phyloP scores from a whole-genome alignment of 1,140 invertebrate genomes.

The Aleiodes sp. region DNA sequence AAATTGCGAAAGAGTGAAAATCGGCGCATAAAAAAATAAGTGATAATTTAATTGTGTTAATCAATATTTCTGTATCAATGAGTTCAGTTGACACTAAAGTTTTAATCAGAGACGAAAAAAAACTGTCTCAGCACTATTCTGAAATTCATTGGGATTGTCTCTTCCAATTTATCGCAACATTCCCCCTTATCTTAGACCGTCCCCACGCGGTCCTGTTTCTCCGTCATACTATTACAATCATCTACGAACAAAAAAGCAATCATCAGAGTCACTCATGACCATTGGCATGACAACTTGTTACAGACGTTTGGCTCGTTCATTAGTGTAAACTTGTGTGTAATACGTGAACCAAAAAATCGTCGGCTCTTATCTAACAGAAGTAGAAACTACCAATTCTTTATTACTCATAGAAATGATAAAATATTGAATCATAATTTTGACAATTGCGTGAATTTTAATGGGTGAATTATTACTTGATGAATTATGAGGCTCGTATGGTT shows the following conservation, averaged over 20 bases:
- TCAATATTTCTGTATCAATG: background rate
- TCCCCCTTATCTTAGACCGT: constrained; percentile 16
- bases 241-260: constrained; percentile 19
- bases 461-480: background rate
- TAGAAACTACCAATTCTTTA: too few relatives aligned
- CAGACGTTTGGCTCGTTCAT: background rate
- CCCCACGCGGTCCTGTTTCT: constrained; percentile 19
- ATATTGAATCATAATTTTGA: background rate
- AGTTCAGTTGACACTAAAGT: background rate
- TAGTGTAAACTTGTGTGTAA: background rate
- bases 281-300: background rate
- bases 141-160: background rate
- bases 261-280: constrained; percentile 20
- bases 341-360: background rate
- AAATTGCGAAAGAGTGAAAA: too few relatives aligned
- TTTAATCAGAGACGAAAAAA: background rate
- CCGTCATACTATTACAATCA: constrained; percentile 8
- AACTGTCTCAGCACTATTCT: background rate
- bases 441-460: too few relatives aligned
- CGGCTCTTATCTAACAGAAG: too few relatives aligned
- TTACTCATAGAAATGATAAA: background rate
- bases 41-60: too few relatives aligned
- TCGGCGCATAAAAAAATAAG: too few relatives aligned
- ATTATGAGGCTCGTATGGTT: too few relatives aligned
- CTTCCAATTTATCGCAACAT: constrained; percentile 19